Conservation (phyloP, 2,888 invertebrate species). For the Catotricha subobsoleta region DNA sequence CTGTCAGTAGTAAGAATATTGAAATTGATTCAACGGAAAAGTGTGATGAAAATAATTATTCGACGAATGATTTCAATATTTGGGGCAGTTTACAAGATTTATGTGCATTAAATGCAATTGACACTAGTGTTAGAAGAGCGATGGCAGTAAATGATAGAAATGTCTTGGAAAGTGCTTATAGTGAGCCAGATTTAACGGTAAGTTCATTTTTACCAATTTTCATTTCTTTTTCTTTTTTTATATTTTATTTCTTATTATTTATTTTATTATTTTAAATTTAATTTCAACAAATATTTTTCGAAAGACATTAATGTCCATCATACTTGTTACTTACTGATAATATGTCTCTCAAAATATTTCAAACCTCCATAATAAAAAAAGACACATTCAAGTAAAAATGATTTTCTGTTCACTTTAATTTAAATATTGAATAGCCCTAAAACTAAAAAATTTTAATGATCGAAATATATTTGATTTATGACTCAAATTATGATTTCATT, state of each 20-base stretch:
- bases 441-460: no score
- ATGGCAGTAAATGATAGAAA: slow-evolving; percentile 13
- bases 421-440: no score
- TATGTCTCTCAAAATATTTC: no score
- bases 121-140: slow-evolving; percentile 15
- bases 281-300: no score
- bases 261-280: no score
- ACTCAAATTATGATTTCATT: no score
- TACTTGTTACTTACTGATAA: no score
- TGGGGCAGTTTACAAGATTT: slow-evolving; percentile 52
- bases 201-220: background rate
- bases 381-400: no score
- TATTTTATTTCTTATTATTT: background rate
- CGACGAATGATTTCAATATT: slow-evolving; percentile 18
- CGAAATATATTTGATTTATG: no score
- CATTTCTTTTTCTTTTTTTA: background rate
- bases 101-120: slow-evolving; percentile 21
- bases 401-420: no score
- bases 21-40: slow-evolving; percentile 14
- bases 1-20: slow-evolving; percentile 13
- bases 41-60: background rate
- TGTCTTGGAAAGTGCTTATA: slow-evolving; percentile 35
- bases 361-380: no score
- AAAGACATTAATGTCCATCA: no score
- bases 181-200: slow-evolving; percentile 41